These are phyloP conservation scores for Toxostoma redivivum DNA, from an alignment of 2,113 vertebrate genomes.

Conservation along the genomic window DNA sequence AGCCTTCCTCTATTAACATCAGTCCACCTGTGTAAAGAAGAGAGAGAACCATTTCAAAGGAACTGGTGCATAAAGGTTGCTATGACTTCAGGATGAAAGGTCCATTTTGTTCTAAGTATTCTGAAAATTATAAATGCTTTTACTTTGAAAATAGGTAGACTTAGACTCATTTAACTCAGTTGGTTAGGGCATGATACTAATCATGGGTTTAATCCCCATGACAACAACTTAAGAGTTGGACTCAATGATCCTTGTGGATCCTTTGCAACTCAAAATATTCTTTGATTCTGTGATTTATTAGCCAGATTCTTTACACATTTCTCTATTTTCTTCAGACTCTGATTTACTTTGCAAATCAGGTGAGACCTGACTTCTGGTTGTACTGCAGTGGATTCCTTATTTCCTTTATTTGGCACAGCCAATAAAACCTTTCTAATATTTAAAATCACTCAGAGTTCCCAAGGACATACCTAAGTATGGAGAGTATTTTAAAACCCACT, in stretches of 20 bases:
- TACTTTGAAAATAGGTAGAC: not conserved
- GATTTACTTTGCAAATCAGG: not conserved
- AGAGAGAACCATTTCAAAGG: not conserved
- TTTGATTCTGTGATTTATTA: not conserved
- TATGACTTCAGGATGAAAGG: not conserved
- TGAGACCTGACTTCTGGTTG: not conserved
- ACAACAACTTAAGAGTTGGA: not conserved
- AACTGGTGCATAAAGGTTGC: not conserved
- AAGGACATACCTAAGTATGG: not conserved
- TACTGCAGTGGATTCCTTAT: not conserved
- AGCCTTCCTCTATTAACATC: not conserved
- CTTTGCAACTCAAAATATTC: not conserved
- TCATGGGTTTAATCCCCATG: accelerated
- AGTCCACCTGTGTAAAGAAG: not conserved
- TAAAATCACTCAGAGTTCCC: not conserved
- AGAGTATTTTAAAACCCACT: not conserved
- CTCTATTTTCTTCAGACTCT: not conserved
- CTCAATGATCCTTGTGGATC: not conserved
- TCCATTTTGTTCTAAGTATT: not conserved
- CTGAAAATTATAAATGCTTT: not conserved
- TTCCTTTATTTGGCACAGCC: not conserved
- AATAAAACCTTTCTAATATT: not conserved
- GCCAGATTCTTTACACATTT: not conserved
- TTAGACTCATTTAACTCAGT: not conserved
- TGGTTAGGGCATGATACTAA: not conserved